Percentiles rank a stretch among this genome's conserved stretches.
phyloP scores from a whole-genome alignment of 2,797 vertebrate species.

The Oreonectes daqikongensis region DNA sequence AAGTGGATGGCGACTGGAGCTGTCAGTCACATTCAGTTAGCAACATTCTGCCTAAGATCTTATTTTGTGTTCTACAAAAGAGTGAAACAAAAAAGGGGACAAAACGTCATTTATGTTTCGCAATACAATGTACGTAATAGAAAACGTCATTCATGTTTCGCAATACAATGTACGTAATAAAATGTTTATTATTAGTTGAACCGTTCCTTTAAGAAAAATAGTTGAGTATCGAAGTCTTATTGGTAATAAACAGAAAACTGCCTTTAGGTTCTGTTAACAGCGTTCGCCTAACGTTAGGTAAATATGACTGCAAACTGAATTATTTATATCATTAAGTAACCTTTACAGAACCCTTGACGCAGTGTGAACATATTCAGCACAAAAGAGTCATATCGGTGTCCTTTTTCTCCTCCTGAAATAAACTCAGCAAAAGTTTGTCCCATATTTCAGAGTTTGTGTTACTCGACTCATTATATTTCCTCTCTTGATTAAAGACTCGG shows the following conservation, averaged over 20 bases:
- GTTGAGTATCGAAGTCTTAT: background rate
- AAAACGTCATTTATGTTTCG: no score
- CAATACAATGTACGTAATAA: no score
- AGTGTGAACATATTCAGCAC: constrained; percentile 30
- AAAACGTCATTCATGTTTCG: no score
- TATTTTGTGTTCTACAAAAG: no score
- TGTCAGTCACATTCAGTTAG: no score
- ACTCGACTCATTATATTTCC: constrained; percentile 42
- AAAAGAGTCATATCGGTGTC: constrained; percentile 23
- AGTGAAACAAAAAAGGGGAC: no score
- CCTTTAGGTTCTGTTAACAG: background rate
- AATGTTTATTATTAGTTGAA: background rate
- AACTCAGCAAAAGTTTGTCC: constrained; percentile 41
- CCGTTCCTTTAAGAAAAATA: no score
- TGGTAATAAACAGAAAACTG: background rate
- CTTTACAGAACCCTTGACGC: background rate
- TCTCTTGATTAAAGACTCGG: constrained; percentile 44
- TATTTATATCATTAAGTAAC: constrained; percentile 26
- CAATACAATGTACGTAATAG: no score
- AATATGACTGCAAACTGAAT: background rate
- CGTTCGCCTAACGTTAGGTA: background rate
- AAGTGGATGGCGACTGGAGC: no score
- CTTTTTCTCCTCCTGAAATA: constrained; percentile 38
- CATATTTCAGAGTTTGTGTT: constrained; percentile 25
- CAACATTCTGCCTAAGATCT: no score